Evolutionary conservation across 1,140 invertebrate species (phyloP).

Genomic region (Hermatobates lingyangjiaoensis): DNA sequence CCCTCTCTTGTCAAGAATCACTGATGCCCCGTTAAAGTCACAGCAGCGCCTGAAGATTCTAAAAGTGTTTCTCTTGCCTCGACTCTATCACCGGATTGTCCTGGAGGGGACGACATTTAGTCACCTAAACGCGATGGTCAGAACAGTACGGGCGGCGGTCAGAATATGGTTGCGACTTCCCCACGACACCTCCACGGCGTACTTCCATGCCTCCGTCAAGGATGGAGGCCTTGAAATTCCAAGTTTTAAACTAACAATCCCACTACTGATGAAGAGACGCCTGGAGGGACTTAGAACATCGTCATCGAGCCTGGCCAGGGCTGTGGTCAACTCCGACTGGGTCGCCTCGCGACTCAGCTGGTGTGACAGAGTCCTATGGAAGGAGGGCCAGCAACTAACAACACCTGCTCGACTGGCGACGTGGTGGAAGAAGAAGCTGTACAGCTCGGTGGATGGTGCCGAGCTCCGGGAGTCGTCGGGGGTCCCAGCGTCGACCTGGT

Average conservation of each 20-base stretch:
- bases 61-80: slow-evolving; percentile 17
- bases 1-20: slow-evolving; percentile 11
- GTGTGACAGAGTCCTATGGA: not conserved
- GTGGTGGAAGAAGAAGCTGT: not conserved
- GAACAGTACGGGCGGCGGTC: too few species aligned
- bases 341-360: not conserved
- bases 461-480: not conserved
- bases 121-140: slow-evolving; percentile 13
- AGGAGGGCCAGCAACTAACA: too few species aligned
- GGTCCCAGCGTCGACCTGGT: not conserved
- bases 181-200: slow-evolving; percentile 18
- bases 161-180: slow-evolving; percentile 22
- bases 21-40: slow-evolving; percentile 21
- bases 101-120: slow-evolving; percentile 16
- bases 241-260: not conserved
- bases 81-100: slow-evolving; percentile 17
- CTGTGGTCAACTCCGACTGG: not conserved
- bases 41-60: slow-evolving; percentile 17
- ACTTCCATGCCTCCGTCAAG: slow-evolving; percentile 19
- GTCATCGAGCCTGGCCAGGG: not conserved
- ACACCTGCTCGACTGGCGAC: not conserved
- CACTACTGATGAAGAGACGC: not conserved
- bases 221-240: slow-evolving; percentile 21
- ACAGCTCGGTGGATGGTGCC: not conserved
- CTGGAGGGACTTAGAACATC: not conserved